A percentile compares a stretch with the other conserved stretches of the same genome.
Evolutionary conservation across 2,113 vertebrate species (phyloP).

Genomic region (Platichthys flesus): DNA sequence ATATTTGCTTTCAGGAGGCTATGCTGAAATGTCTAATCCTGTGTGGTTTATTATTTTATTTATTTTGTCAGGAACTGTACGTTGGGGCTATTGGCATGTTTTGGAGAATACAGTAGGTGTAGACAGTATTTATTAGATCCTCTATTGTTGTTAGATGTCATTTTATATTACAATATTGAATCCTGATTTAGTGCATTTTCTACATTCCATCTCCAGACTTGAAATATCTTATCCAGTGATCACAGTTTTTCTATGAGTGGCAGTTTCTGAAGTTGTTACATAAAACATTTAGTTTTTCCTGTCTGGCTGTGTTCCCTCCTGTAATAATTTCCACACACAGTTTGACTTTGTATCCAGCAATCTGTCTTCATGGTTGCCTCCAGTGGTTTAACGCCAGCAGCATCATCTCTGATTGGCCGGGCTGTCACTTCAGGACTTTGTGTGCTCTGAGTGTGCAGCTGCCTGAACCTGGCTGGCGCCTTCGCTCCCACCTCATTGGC

Average conservation of each 20-base stretch:
- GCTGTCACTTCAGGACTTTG: slow-evolving; percentile 56
- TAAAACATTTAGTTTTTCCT: slow-evolving; percentile 22
- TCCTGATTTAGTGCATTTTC: too few species aligned
- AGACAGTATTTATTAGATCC: not conserved
- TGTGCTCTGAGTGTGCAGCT: slow-evolving; percentile 54
- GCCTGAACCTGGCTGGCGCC: slow-evolving; percentile 40
- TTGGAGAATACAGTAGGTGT: not conserved
- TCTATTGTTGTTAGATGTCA: not conserved
- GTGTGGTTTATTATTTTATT: not conserved
- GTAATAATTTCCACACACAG: slow-evolving; percentile 43
- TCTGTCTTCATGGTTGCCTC: slow-evolving; percentile 40
- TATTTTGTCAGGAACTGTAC: not conserved
- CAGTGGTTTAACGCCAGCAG: slow-evolving; percentile 29
- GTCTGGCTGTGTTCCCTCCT: slow-evolving; percentile 21
- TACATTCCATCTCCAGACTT: too few species aligned
- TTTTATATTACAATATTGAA: too few species aligned
- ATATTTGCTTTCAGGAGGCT: too few species aligned
- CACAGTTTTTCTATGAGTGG: too few species aligned
- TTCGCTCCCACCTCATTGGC: slow-evolving; percentile 45
- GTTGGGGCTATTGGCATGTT: not conserved
- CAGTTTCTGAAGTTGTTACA: slow-evolving; percentile 4
- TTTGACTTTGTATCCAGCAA: slow-evolving; percentile 42
- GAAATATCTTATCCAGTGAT: too few species aligned
- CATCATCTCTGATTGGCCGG: slow-evolving; percentile 53
- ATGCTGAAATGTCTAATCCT: not conserved